Base-by-base conservation (phyloP, 2,888 invertebrate genomes). In the Leuctra nigra region DNA sequence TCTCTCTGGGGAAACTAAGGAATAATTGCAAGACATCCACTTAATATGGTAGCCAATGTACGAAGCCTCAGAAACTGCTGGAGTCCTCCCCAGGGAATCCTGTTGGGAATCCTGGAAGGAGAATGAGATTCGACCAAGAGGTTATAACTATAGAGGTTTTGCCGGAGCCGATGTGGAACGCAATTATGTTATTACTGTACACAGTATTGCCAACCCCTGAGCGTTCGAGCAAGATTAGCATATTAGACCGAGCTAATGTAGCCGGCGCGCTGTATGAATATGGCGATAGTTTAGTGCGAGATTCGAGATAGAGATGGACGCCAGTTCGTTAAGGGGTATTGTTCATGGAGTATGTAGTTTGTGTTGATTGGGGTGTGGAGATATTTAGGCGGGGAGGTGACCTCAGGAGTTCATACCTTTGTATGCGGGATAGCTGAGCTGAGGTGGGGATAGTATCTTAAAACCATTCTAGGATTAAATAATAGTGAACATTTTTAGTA, bases 211-310 rank as follows among this genome's bases (percentile, higher is more conserved):
- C n/a, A n/a, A n/a, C n/a, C n/a, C n/a, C n/a, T n/a, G n/a, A n/a
- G n/a, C n/a, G n/a, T n/a, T n/a, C n/a, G n/a, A n/a, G 44, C 44
- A 44, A 44, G 44, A 44, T 44, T 44, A 44, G 23, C 44, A 44
- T 44, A 44, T n/a, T 39, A 18, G 39, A 20, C 39, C 20, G 16
- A 18, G 39, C 39, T 9, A 14, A 20, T 16, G 18, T 39, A 39
- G 20, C 20, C 18, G 39, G 39, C 39, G 16, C 39, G 20, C 18
- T 18, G 20, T 39, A 39, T 39, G 39, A 39, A 39, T 39, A 39
- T 39, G 16, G 20, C 39, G 16, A 39, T 39, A 39, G 39, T 39
- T 39, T 39, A 39, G 39, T 16, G 39, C 39, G 20, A 20, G 20
- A 39, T 16, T 39, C 39, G 2, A 39, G 39, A 39, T 39, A 39